Conservation (phyloP, 2,888 invertebrate genomes). For the Meandrusa payeni region DNA sequence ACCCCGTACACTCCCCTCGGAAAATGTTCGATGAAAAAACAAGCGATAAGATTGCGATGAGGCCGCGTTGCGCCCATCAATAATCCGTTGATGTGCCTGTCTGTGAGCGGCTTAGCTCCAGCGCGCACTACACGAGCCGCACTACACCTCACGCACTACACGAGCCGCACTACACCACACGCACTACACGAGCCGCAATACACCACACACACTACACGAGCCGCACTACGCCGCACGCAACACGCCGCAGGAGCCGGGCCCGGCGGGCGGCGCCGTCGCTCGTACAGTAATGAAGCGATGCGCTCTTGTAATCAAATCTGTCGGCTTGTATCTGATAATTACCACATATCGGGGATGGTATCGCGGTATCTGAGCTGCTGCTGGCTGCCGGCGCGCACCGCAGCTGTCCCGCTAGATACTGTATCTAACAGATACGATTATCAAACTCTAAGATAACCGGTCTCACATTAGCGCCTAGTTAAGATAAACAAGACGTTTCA, state of each 20-base stretch:
- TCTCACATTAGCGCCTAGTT: slow-evolving; percentile 74
- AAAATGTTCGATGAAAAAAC: slow-evolving; percentile 71
- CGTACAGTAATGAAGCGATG: slow-evolving; percentile 40
- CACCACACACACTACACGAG: no score
- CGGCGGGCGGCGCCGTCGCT: slow-evolving; percentile 27
- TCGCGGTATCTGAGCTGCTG: slow-evolving; percentile 56
- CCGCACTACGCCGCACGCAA: slow-evolving; percentile 4
- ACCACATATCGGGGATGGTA: slow-evolving; percentile 67
- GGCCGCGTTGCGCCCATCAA: slow-evolving; percentile 68
- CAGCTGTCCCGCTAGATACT: slow-evolving; percentile 56
- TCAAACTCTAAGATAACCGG: slow-evolving; percentile 70
- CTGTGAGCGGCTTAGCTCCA: no score
- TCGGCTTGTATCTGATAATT: slow-evolving; percentile 73
- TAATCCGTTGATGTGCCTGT: slow-evolving; percentile 60
- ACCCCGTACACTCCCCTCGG: slow-evolving; percentile 73
- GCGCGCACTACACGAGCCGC: no score
- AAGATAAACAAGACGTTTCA: slow-evolving; percentile 75
- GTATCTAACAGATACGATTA: slow-evolving; percentile 73
- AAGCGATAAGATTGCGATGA: slow-evolving; percentile 72
- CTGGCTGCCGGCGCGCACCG: slow-evolving; percentile 20
- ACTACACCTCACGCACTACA: no score
- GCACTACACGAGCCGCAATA: no score
- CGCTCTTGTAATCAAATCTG: slow-evolving; percentile 73
- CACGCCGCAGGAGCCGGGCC: slow-evolving; percentile 14
- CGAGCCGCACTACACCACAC: slow-evolving; percentile 18